Percentiles rank a stretch among this genome's conserved stretches.
phyloP scores from a whole-genome alignment of 2,113 vertebrate genomes.

The Prunella himalayana region DNA sequence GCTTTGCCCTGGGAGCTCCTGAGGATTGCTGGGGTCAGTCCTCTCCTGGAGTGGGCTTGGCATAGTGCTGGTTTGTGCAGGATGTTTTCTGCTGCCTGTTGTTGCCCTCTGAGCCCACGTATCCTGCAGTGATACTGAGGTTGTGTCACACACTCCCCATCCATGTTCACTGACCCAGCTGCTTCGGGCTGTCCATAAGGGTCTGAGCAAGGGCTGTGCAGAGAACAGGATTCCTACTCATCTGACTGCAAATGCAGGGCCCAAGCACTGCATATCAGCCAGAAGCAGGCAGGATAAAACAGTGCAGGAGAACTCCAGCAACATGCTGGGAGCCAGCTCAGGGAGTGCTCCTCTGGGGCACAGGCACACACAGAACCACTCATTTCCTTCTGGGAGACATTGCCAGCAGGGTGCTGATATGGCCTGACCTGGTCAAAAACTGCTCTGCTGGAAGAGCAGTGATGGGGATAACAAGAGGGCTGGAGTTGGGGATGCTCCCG shows the following conservation, averaged over 20 bases:
- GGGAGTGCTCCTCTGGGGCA: background rate
- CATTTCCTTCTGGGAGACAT: background rate
- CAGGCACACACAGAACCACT: rapidly evolving
- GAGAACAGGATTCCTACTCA: background rate
- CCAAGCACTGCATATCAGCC: background rate
- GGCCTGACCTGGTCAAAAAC: background rate
- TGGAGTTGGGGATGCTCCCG: background rate
- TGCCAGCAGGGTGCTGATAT: background rate
- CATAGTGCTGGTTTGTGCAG: background rate
- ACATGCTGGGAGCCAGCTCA: background rate
- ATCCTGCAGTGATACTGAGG: background rate
- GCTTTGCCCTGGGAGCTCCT: background rate
- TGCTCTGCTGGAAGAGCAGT: background rate
- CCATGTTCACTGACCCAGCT: background rate
- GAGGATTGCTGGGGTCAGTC: background rate
- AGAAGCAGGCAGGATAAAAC: background rate
- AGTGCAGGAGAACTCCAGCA: background rate
- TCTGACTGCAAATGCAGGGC: background rate
- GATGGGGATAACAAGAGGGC: background rate
- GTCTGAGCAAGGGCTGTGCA: background rate
- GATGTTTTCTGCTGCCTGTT: background rate
- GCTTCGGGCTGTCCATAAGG: rapidly evolving
- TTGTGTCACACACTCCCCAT: background rate
- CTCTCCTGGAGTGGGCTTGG: background rate
- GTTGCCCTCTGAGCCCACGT: rapidly evolving